Base-by-base conservation (phyloP, 23 tunicate genomes). In the Diplosoma virens region DNA sequence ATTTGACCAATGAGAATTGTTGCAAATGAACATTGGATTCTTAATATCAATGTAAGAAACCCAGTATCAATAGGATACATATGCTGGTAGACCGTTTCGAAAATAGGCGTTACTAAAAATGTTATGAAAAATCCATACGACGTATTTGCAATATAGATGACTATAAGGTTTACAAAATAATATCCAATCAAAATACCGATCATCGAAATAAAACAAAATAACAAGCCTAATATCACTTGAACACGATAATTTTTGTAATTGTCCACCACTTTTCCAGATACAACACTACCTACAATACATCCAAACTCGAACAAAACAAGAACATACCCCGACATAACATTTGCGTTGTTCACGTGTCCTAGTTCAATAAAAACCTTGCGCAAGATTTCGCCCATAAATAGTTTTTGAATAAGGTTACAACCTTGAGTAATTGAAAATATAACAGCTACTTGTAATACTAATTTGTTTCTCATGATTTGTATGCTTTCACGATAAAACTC, bases 11-110 rank as follows among this genome's bases (percentile, higher is more conserved):
- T 61, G 28, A 61, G 35, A 4, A 61, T 61, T 5, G n/a, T 61
- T 2, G 7, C 69, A 61, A 61, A 9, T 3, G 69, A 61, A 29
- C 69, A 61, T 22, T 61, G 35, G 6, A 61, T 61, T 27, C 69
- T 34, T 2, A 61, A 35, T 6, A 61, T 3, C 6, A 61, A 29
- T 3, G 69, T 61, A 9, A 61, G 21, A 29, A 61, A 61, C 5
- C 69, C 69, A 27, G 35, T 61, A n/a, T 61, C 69, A 27, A n/a
- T 61, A 61, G 69, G 69, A 29, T 26, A 61, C 69, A 61, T 5
- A 29, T 61, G 69, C 18, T 61, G 69, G 18, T 61, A 61, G 6
- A 61, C 69, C 11, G 30, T 61, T 61, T 61, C 69, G 30, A 61
- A 61, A 61, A 61, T 61, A 27, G 69, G 69, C 17, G 69, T 61